Base-by-base conservation (phyloP, 2,797 vertebrate genomes). In the Gymnoscopelus braueri region DNA sequence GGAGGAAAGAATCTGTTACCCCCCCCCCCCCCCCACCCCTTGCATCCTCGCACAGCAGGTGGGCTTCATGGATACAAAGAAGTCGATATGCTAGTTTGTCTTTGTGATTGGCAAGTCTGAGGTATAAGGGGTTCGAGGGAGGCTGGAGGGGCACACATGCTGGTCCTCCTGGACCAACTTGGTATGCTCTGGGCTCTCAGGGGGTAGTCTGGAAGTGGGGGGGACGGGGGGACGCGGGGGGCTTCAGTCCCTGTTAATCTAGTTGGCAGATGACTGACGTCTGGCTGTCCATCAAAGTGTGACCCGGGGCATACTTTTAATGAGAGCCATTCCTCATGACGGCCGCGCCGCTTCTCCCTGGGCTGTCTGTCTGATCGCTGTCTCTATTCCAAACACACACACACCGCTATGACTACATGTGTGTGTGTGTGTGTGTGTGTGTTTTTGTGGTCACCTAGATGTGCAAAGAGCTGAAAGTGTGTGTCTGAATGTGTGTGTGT, bases 221-320 rank as follows among this genome's bases (percentile, higher is more conserved):
- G 53, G 80, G 39, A n/a, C 4, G 71, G 73, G 77, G 71, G 71
- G 66, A 80, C 79, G 57, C 83, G 60, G 47, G 74, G 68, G 76
- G 66, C 77, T 80, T 79, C 68, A 58, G 85, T 84, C 88, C 69
- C 44, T 49, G 80, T 83, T 93, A 91, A 91, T 92, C 88, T 79
- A 59, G 80, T 72, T 87, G 83, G 88, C 84, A 89, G 85, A 91
- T 92, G 91, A 94, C 84, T 93, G 92, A 94, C 89, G 74, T 87
- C 81, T 89, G 77, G 64, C 88, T 89, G 93, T 93, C 92, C 90
- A 87, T 93, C 92, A 93, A 92, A 94, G 89, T 87, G 72, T 93
- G 93, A 94, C 93, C 93, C 69, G 79, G 87, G 93, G 91, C 91
- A 81, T 72, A 86, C 86, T 91, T 92, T 93, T 93, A 94, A 94